Conservation (phyloP, 2,797 vertebrate genomes). For the Scyliorhinus canicula region DNA sequence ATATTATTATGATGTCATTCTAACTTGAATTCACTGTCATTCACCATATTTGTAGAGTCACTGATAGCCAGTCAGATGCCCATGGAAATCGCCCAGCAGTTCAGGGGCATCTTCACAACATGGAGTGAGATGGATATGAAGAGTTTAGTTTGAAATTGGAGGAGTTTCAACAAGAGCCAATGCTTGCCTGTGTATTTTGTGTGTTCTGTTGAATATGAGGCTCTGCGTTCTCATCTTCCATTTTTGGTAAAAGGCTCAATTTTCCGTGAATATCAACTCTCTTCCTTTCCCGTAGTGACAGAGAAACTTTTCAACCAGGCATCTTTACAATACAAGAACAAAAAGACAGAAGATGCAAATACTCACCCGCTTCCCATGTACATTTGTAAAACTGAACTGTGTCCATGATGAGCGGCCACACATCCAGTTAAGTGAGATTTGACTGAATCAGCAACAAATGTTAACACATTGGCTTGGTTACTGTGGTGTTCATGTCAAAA, state of each 20-base stretch:
- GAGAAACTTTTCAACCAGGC: no score
- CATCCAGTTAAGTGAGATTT: not conserved
- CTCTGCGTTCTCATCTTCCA: not conserved
- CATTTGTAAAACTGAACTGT: not conserved
- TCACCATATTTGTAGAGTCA: not conserved
- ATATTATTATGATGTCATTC: not conserved
- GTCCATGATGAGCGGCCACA: not conserved
- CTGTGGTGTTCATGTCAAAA: not conserved
- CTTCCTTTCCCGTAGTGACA: not conserved
- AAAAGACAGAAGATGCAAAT: not conserved
- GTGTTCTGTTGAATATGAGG: not conserved
- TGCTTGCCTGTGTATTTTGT: not conserved
- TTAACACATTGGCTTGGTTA: not conserved
- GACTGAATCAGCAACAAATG: not conserved
- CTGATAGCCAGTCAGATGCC: not conserved
- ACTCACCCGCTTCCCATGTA: not conserved
- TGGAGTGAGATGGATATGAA: not conserved
- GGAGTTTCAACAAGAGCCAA: not conserved
- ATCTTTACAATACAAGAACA: not conserved
- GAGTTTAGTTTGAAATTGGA: not conserved
- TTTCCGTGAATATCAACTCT: not conserved
- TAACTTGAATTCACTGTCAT: not conserved
- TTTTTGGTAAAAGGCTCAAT: not conserved
- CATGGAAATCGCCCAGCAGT: not conserved
- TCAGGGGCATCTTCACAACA: not conserved